Evolutionary conservation across 2,797 vertebrate species (phyloP).

Genomic region (Meda fulgida): DNA sequence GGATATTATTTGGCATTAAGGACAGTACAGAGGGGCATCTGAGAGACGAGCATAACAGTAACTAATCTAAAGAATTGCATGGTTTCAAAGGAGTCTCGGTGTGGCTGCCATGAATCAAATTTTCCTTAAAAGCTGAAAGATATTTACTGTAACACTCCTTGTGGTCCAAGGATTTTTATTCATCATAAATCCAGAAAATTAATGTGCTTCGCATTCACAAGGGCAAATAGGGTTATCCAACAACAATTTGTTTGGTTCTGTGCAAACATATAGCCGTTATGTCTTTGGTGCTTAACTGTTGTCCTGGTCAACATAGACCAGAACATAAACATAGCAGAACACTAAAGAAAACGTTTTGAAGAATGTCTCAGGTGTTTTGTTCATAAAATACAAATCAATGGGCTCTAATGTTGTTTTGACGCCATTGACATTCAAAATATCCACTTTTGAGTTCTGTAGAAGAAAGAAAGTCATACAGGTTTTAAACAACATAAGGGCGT

Average conservation of each 20-base stretch:
- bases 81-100: neutral
- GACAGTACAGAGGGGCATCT: conserved; percentile 31
- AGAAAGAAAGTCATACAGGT: neutral
- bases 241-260: conserved; percentile 2
- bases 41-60: conserved; percentile 26
- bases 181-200: neutral
- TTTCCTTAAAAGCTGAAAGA: conserved; percentile 20
- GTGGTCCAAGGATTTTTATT: conserved; percentile 13
- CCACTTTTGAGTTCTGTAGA: neutral
- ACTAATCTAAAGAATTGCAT: conserved; percentile 25
- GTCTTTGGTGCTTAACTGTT: neutral
- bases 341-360: neutral
- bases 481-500: neutral
- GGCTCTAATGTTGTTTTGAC: neutral
- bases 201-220: neutral
- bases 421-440: neutral
- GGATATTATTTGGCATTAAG: conserved; percentile 77
- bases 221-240: neutral
- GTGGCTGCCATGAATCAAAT: conserved; percentile 12
- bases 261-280: neutral
- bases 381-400: neutral
- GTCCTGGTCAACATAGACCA: neutral
- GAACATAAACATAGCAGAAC: no score
- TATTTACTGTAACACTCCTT: conserved; percentile 32
- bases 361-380: neutral